Evolutionary conservation across 2,113 vertebrate genomes (phyloP).

Genomic region (Zosterops lateralis): DNA sequence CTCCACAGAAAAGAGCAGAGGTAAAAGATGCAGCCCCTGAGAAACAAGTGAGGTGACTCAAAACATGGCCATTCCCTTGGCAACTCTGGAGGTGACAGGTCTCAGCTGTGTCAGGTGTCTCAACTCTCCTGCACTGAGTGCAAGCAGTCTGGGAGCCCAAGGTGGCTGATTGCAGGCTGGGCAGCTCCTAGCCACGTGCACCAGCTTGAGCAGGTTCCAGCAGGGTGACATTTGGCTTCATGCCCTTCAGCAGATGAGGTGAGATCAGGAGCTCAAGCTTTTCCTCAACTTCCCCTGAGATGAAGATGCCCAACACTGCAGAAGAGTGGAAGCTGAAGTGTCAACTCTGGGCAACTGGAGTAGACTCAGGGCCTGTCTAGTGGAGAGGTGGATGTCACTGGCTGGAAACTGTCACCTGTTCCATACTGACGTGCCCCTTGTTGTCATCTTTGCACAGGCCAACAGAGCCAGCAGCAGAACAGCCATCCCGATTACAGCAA

Average conservation of each 20-base stretch:
- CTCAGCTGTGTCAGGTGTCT: not conserved
- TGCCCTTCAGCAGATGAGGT: not conserved
- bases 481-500: constrained; percentile 91
- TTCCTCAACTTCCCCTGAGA: not conserved
- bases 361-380: not conserved
- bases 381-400: not conserved
- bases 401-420: constrained; percentile 23
- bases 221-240: not conserved
- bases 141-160: not conserved
- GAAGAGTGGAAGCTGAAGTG: not conserved
- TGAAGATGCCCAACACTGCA: not conserved
- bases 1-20: not conserved
- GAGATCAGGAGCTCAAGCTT: not conserved
- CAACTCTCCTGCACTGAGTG: not conserved
- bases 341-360: not conserved
- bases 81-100: not conserved
- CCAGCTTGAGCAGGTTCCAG: not conserved
- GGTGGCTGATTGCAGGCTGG: not conserved
- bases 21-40: not conserved
- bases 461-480: constrained; percentile 91
- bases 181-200: not conserved
- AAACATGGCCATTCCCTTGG: accelerated
- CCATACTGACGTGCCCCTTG: constrained; percentile 44
- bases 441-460: constrained; percentile 78
- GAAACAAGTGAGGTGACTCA: not conserved